A percentile compares a stretch with the other conserved stretches of the same genome.
Conservation (phyloP, 2,113 vertebrate genomes). For the Saguinus imperator region DNA sequence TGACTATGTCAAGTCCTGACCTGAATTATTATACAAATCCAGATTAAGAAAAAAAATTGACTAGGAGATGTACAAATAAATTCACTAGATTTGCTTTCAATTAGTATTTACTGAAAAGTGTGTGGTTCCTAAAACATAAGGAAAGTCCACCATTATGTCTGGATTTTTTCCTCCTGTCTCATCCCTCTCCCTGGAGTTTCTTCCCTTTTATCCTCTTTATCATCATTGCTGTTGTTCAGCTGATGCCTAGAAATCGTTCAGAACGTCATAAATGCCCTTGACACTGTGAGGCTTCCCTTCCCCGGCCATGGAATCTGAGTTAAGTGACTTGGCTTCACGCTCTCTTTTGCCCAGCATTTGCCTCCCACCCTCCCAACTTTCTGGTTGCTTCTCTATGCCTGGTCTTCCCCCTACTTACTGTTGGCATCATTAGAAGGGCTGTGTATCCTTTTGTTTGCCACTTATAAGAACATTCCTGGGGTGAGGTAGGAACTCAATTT, state of each 20-base stretch:
- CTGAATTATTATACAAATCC: background rate
- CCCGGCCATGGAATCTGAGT: background rate
- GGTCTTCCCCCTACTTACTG: too few relatives aligned
- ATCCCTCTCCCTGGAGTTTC: background rate
- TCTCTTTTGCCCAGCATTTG: background rate
- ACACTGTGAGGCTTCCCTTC: background rate
- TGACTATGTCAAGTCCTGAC: background rate
- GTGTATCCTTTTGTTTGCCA: background rate
- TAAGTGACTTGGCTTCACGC: background rate
- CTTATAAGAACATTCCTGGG: background rate
- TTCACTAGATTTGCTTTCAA: background rate
- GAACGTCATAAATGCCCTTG: background rate
- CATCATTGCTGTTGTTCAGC: background rate
- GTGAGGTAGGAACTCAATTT: background rate
- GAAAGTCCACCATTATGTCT: background rate
- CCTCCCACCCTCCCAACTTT: background rate
- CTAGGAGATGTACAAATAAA: background rate
- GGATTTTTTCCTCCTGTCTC: background rate
- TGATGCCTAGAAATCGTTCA: background rate
- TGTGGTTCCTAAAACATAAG: background rate
- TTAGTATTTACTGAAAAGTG: background rate
- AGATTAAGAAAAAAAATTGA: background rate
- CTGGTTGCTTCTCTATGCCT: background rate
- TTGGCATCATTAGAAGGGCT: background rate
- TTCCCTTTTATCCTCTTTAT: background rate